phyloP scores from a whole-genome alignment of 92 coral and sea anemone species.

The Pocillopora meandrina region DNA sequence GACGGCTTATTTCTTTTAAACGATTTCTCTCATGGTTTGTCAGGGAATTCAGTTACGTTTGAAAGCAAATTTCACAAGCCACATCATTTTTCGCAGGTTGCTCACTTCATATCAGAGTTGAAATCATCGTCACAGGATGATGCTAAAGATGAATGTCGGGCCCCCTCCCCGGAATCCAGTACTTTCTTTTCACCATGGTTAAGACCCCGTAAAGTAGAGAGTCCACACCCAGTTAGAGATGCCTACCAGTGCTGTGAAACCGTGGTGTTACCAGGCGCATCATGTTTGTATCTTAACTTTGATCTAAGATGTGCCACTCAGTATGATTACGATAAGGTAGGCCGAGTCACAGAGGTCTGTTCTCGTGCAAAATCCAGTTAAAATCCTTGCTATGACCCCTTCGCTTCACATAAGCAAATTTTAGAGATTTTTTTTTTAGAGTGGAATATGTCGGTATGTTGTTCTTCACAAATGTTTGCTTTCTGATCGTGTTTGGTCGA shows the following conservation, averaged over 20 bases:
- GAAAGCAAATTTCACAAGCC: neutral
- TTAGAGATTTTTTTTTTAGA: too few species aligned
- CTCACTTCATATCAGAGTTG: constrained; percentile 61
- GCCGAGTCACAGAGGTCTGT: neutral
- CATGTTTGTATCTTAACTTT: constrained; percentile 77
- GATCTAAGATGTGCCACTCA: constrained; percentile 95
- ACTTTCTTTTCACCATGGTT: constrained; percentile 81
- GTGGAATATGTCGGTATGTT: too few species aligned
- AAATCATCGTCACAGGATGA: constrained; percentile 43
- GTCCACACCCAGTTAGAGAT: constrained; percentile 89
- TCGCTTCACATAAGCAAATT: neutral
- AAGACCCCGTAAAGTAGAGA: constrained; percentile 77
- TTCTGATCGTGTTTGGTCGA: too few species aligned
- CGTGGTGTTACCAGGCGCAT: constrained; percentile 74
- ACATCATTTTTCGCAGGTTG: constrained; percentile 47
- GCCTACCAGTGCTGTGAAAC: constrained; percentile 79
- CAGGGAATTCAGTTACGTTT: neutral
- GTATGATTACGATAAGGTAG: constrained; percentile 96
- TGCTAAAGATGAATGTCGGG: neutral
- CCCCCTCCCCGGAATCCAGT: constrained; percentile 38
- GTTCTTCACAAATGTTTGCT: too few species aligned
- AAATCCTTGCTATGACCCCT: neutral
- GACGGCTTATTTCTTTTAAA: neutral
- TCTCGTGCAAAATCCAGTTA: neutral
- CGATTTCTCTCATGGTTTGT: neutral